phyloP scores from a whole-genome alignment of 2,888 invertebrate species.

The Enchytraeus crypticus region DNA sequence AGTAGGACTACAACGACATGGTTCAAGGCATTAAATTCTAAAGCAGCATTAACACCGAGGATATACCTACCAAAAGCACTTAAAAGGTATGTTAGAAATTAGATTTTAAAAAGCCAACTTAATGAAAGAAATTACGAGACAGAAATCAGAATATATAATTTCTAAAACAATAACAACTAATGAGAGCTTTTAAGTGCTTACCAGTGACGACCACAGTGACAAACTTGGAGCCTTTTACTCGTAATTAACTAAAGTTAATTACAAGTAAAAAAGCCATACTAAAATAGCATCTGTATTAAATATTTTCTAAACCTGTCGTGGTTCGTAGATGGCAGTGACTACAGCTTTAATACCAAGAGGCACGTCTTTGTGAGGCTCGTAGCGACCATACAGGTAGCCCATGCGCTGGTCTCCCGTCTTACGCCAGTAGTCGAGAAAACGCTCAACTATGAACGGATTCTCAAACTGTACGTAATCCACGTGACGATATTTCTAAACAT shows the following conservation, averaged over 20 bases:
- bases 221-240: not conserved
- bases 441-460: constrained; percentile 84
- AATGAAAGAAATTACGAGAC: too few species aligned
- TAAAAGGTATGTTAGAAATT: too few species aligned
- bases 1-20: too few species aligned
- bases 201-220: too few species aligned
- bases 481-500: constrained; percentile 72
- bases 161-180: too few species aligned
- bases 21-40: too few species aligned
- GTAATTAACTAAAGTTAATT: not conserved
- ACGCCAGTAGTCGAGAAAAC: constrained; percentile 94
- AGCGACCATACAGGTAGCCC: constrained; percentile 82
- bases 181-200: too few species aligned
- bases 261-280: not conserved
- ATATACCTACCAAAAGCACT: too few species aligned
- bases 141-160: too few species aligned
- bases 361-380: constrained; percentile 83
- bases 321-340: constrained; percentile 91
- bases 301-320: constrained; percentile 86
- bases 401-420: constrained; percentile 78
- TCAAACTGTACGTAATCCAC: constrained; percentile 95
- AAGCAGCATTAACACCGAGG: too few species aligned
- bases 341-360: constrained; percentile 81
- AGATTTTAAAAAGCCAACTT: too few species aligned
- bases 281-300: too few species aligned